Evolutionary conservation across 2,113 vertebrate genomes (phyloP), one percentile per base, ranked within the genome.

Genomic region (Clarias gariepinus): DNA sequence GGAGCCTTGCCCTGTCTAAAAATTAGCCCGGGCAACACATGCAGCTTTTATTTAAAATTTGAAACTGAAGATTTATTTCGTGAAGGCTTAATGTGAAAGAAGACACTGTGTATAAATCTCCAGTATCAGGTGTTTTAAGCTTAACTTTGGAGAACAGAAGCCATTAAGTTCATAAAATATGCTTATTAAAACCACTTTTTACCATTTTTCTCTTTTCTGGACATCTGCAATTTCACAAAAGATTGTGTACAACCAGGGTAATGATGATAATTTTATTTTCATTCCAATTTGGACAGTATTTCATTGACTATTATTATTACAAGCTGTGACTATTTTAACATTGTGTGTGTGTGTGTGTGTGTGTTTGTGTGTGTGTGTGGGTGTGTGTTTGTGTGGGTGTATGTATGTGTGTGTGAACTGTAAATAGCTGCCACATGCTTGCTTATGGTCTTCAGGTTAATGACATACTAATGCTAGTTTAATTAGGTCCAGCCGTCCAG

Each of bases 391-490:
- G 63, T 73, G 28, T 47, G 12, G 61, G 53, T 58, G 47, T 30
- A 68, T n/a, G 58, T 10, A 58, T 77, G 21, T 33, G 36, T 61
- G 81, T 79, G 55, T 82, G 68, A 58, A 73, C 60, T 30, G 58
- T 76, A 63, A 88, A 88, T 78, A 83, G 73, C 76, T 79, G 69
- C 36, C 90, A 58, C 73, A 76, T 73, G 36, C 9, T n/a, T 28
- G 52, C 61, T 28, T 74, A 80, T 64, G 87, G 63, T 83, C 88
- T 74, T 28, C 63, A 78, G 73, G 88, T 85, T 89, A 89, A 86
- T 89, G 81, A 77, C 28, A 28, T 63, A 87, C 63, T 88, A 89
- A 90, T 89, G 87, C 85, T 86, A 69, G 33, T 81, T 89, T 87
- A 90, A 90, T 87, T 83, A 85, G 66, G 53, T 82, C 82, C 82